Conservation (phyloP, 1,140 invertebrate genomes). For the Samia ricini region DNA sequence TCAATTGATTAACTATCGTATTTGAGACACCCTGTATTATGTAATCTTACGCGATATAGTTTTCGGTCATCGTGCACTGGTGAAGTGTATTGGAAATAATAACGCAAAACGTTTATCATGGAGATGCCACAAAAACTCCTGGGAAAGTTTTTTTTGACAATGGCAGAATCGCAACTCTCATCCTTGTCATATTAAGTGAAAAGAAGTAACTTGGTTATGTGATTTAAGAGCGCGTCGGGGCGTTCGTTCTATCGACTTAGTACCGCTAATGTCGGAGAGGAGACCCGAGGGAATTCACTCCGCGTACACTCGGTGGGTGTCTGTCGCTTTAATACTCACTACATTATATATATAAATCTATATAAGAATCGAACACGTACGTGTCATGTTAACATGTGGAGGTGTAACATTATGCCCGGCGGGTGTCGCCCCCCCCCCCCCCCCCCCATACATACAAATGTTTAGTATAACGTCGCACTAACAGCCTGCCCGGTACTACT, state of each 20-base stretch:
- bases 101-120: too few relatives aligned
- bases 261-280: slow-evolving; percentile 20
- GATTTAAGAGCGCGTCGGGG: slow-evolving; percentile 25
- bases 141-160: too few relatives aligned
- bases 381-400: slow-evolving; percentile 2
- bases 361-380: not conserved
- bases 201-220: slow-evolving; percentile 11
- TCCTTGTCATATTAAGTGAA: too few relatives aligned
- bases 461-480: slow-evolving; percentile 23
- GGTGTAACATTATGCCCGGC: not conserved
- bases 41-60: too few relatives aligned
- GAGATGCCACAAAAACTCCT: too few relatives aligned
- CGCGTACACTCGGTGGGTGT: not conserved
- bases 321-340: not conserved
- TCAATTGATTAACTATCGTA: too few relatives aligned
- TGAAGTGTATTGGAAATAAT: too few relatives aligned
- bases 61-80: too few relatives aligned
- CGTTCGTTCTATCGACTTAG: slow-evolving; percentile 18
- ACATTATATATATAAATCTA: not conserved
- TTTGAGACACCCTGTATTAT: too few relatives aligned
- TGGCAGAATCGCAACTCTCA: too few relatives aligned
- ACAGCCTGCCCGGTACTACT: slow-evolving; percentile 31
- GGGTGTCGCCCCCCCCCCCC: not conserved
- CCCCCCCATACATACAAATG: too few relatives aligned
- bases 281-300: too few relatives aligned